These are phyloP conservation scores for Salvelinus namaycush DNA, from an alignment of 2,113 vertebrate genomes.

Conservation along the genomic window DNA sequence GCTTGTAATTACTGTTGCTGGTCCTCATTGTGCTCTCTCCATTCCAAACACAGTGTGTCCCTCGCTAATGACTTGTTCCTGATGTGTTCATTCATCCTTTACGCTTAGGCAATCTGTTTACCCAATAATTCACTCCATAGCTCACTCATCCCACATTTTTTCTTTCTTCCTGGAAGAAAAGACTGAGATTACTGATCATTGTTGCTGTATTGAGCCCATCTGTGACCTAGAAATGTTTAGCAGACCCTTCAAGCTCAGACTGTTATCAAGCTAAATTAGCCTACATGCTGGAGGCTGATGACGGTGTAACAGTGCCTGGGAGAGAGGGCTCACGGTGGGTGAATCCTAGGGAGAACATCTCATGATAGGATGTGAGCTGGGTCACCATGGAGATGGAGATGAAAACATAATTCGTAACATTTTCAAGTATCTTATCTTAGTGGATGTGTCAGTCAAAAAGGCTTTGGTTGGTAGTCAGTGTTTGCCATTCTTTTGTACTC, in stretches of 20 bases:
- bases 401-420: background rate
- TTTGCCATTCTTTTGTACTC: background rate
- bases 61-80: constrained; percentile 63
- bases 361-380: constrained; percentile 28
- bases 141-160: constrained; percentile 50
- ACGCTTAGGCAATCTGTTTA: constrained; percentile 64
- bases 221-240: constrained; percentile 68
- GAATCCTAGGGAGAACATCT: constrained; percentile 19
- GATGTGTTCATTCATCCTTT: constrained; percentile 68
- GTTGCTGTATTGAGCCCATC: constrained; percentile 60
- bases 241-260: constrained; percentile 49
- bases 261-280: constrained; percentile 66
- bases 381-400: constrained; percentile 13
- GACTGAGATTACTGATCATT: constrained; percentile 55
- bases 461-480: constrained; percentile 1
- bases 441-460: background rate
- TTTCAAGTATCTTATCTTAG: background rate
- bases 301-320: constrained; percentile 33
- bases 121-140: constrained; percentile 60
- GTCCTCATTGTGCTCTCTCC: constrained; percentile 48
- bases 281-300: constrained; percentile 31
- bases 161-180: constrained; percentile 44
- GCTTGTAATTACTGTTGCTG: constrained; percentile 51
- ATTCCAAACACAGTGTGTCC: constrained; percentile 53
- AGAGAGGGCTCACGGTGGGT: constrained; percentile 19